Conservation (phyloP, 2,888 invertebrate genomes). For the Perdita meconis region DNA sequence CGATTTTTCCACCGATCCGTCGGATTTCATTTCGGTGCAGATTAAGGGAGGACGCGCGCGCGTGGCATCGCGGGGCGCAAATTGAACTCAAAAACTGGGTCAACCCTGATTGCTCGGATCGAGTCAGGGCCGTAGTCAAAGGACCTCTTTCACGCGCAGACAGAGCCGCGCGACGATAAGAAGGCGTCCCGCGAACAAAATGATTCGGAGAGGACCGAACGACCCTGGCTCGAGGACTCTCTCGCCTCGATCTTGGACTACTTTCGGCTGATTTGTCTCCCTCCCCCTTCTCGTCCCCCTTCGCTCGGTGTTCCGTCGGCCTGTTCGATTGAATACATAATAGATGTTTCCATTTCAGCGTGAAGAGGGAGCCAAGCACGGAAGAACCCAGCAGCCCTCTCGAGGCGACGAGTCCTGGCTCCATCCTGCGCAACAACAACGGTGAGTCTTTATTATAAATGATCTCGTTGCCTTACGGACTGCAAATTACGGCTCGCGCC, state of each 20-base stretch:
- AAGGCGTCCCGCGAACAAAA: conserved; percentile 37
- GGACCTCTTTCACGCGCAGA: conserved; percentile 45
- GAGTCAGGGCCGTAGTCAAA: conserved; percentile 67
- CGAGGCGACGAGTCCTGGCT: conserved; percentile 83
- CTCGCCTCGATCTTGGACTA: conserved; percentile 65
- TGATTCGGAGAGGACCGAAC: conserved; percentile 21
- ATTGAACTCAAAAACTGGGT: conserved; percentile 71
- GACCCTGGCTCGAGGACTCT: conserved; percentile 36
- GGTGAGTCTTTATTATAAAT: conserved; percentile 77
- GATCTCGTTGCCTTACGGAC: conserved; percentile 29
- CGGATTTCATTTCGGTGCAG: conserved; percentile 60
- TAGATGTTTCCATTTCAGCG: conserved; percentile 80
- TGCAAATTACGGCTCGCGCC: conserved; percentile 50
- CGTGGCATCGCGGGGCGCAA: conserved; percentile 62
- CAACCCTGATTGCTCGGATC: conserved; percentile 67
- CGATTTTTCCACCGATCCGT: conserved; percentile 27
- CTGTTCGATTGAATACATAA: conserved; percentile 73
- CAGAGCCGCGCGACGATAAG: conserved; percentile 45
- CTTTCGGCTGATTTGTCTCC: conserved; percentile 52
- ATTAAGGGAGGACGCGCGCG: conserved; percentile 49
- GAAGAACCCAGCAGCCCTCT: conserved; percentile 83
- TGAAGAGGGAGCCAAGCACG: conserved; percentile 82
- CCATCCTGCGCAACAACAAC: conserved; percentile 83
- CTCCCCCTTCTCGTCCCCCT: not conserved
- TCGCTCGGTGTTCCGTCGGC: not conserved